Evolutionary conservation across 2,797 vertebrate genomes (phyloP).

Genomic region (Eulemur albifrons): DNA sequence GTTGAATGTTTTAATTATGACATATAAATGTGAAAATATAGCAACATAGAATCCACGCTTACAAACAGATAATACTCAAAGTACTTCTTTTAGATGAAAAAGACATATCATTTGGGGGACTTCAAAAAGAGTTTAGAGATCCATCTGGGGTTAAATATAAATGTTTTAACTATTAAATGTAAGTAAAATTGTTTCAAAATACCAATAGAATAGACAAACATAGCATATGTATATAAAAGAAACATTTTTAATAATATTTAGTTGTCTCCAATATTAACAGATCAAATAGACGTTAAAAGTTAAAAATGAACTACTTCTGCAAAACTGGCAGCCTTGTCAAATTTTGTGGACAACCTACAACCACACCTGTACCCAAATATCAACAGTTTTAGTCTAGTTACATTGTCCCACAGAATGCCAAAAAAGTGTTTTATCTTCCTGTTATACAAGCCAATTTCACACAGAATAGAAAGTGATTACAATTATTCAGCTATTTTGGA

Average conservation of each 20-base stretch:
- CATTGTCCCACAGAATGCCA: not conserved
- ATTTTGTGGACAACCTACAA: no score
- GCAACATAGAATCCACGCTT: conserved; percentile 1
- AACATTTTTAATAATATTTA: not conserved
- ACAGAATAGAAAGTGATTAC: not conserved
- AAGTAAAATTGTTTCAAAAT: not conserved
- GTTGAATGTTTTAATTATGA: conserved; percentile 9
- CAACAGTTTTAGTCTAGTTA: not conserved
- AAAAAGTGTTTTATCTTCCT: not conserved
- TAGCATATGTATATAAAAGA: not conserved
- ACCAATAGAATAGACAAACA: not conserved
- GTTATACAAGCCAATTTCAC: not conserved
- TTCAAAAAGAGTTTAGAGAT: not conserved
- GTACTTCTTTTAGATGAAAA: not conserved
- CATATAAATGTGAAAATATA: conserved; percentile 59
- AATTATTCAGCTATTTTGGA: not conserved
- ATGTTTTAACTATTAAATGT: not conserved
- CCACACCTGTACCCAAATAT: no score
- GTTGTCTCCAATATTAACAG: no score
- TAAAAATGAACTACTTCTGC: no score
- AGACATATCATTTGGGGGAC: not conserved
- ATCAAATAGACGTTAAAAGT: no score
- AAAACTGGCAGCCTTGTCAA: no score
- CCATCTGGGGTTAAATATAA: not conserved
- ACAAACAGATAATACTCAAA: conserved; percentile 27